Evolutionary conservation across 1,140 invertebrate species (phyloP).

Genomic region (Drosophila albomicans): DNA sequence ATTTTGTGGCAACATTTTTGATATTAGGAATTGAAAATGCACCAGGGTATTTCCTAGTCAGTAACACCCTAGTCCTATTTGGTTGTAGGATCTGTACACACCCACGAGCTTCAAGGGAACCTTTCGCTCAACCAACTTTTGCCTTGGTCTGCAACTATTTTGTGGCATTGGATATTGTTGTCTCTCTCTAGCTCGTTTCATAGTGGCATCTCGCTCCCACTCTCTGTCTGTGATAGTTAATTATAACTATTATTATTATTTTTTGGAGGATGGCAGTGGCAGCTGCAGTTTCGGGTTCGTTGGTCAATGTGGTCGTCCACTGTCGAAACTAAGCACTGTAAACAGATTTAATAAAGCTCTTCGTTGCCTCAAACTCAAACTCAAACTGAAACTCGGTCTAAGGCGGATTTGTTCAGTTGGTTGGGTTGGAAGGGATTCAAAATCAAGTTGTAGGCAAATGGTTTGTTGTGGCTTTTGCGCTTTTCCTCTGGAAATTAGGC

Average conservation of each 20-base stretch:
- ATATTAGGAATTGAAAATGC: too few species aligned
- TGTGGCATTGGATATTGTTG: conserved; percentile 63
- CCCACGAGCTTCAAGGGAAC: not conserved
- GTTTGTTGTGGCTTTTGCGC: conserved; percentile 57
- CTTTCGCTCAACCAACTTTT: conserved; percentile 19
- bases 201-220: not conserved
- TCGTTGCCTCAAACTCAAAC: conserved; percentile 1
- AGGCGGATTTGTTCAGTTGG: not conserved
- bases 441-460: conserved; percentile 63
- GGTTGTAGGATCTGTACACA: not conserved
- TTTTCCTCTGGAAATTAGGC: conserved; percentile 55
- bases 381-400: not conserved
- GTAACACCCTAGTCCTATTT: not conserved
- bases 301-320: conserved; percentile 64
- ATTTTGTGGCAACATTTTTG: too few species aligned
- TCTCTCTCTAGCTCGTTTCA: not conserved
- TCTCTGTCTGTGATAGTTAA: conserved; percentile 58
- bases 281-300: conserved; percentile 56
- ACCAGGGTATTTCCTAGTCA: not conserved
- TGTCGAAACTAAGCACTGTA: conserved; percentile 72
- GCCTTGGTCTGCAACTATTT: conserved; percentile 37
- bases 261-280: conserved; percentile 23
- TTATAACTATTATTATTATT: conserved; percentile 76
- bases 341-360: conserved; percentile 59
- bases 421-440: not conserved